Conservation (phyloP, 2,888 invertebrate genomes). For the Tigriopus californicus region DNA sequence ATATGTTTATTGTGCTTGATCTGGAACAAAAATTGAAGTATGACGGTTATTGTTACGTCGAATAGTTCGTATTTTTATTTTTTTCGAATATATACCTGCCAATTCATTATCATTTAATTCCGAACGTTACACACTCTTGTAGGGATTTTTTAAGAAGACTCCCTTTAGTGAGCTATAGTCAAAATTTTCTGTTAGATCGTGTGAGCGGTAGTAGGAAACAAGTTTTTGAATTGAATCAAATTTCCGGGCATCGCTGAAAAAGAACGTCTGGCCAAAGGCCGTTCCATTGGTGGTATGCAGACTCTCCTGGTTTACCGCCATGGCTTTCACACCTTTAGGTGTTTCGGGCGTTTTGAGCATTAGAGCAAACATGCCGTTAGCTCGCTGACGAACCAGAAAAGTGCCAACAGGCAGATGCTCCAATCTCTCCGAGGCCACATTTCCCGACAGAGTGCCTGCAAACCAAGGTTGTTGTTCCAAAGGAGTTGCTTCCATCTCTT, state of each 20-base stretch:
- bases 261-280: neutral
- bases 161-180: slow-evolving; percentile 6
- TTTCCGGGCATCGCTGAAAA: slow-evolving; percentile 5
- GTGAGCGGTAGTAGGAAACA: slow-evolving; percentile 1
- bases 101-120: neutral
- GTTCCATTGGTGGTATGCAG: neutral
- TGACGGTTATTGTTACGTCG: too few species aligned
- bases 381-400: slow-evolving; percentile 6
- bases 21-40: too few species aligned
- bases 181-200: slow-evolving; percentile 11
- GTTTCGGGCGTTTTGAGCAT: slow-evolving; percentile 5
- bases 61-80: too few species aligned
- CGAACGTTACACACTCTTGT: slow-evolving; percentile 6
- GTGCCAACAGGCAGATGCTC: slow-evolving; percentile 9
- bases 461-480: slow-evolving; percentile 12
- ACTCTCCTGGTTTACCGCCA: slow-evolving; percentile 1
- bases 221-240: slow-evolving; percentile 5
- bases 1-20: too few species aligned
- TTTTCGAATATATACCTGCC: too few species aligned
- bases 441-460: slow-evolving; percentile 1
- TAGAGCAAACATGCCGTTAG: neutral
- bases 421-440: slow-evolving; percentile 1
- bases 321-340: slow-evolving; percentile 9
- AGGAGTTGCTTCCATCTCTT: slow-evolving; percentile 1
- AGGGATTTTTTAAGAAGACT: slow-evolving; percentile 6